Percentiles rank a stretch among this genome's conserved stretches.
Conservation (phyloP, 1,140 invertebrate species). For the Temnothorax nylanderi region DNA sequence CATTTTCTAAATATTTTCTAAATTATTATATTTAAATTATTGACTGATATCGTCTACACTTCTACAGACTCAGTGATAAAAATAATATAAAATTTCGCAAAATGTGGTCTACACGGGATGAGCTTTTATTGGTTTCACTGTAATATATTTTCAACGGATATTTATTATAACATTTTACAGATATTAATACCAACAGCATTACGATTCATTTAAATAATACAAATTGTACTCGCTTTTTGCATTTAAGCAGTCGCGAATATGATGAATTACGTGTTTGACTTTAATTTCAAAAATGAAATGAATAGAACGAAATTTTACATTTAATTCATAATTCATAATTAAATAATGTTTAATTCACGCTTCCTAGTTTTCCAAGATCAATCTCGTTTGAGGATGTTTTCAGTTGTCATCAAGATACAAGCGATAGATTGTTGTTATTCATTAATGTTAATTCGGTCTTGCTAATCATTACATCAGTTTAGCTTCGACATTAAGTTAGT, state of each 20-base stretch:
- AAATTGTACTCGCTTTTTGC: neutral
- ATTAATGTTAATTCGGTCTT: neutral
- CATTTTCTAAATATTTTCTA: neutral
- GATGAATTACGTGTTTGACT: neutral
- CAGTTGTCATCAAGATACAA: neutral
- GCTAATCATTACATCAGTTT: neutral
- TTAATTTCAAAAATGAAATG: conserved; percentile 8
- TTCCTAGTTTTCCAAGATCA: neutral
- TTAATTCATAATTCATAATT: too few relatives aligned
- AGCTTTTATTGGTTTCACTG: neutral
- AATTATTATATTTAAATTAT: neutral
- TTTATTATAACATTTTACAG: conserved; percentile 9
- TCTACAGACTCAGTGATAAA: neutral
- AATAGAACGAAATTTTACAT: conserved; percentile 8
- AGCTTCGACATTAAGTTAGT: neutral
- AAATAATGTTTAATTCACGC: conserved; percentile 38
- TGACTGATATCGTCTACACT: neutral
- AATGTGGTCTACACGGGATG: neutral
- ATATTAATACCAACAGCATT: conserved; percentile 2
- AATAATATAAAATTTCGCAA: neutral
- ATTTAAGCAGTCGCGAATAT: conserved; percentile 2
- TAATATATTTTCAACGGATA: neutral
- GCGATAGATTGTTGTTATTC: neutral
- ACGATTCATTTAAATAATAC: conserved; percentile 44
- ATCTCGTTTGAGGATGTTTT: neutral